phyloP scores from a whole-genome alignment of 2,797 vertebrate species.

The Labeo calbasu region DNA sequence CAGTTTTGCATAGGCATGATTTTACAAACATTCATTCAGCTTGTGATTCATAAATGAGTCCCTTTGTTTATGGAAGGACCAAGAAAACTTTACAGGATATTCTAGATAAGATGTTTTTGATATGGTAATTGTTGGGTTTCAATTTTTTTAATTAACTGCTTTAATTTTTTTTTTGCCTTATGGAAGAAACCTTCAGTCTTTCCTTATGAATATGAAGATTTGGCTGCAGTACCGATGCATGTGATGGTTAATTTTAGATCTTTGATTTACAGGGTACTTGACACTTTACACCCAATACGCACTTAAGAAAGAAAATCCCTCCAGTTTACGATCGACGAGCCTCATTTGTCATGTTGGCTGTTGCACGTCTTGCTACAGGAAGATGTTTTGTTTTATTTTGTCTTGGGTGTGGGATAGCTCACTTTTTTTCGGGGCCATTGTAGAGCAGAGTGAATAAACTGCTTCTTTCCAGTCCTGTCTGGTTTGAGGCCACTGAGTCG shows the following conservation, averaged over 20 bases:
- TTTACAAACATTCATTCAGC: background rate
- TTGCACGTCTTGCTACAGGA: background rate
- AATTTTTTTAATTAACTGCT: background rate
- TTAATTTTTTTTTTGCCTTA: background rate
- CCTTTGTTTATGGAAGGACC: slow-evolving; percentile 12
- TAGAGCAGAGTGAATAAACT: slow-evolving; percentile 7
- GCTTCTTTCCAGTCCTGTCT: slow-evolving; percentile 48
- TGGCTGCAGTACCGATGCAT: background rate
- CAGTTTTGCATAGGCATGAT: background rate
- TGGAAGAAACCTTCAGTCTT: background rate
- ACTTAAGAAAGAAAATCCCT: background rate
- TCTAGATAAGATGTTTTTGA: background rate
- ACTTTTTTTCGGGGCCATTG: background rate
- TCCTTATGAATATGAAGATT: background rate
- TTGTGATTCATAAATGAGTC: background rate
- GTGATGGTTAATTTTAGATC: slow-evolving; percentile 22
- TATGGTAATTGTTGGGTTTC: background rate
- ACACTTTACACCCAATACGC: slow-evolving; percentile 3
- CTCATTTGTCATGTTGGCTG: background rate
- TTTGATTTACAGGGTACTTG: background rate
- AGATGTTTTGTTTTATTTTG: background rate
- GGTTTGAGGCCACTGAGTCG: slow-evolving; percentile 48
- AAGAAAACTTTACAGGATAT: background rate
- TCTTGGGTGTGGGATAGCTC: background rate
- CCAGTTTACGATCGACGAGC: background rate